phyloP scores from a whole-genome alignment of 1,140 invertebrate genomes.

The Drosophila mayri region DNA sequence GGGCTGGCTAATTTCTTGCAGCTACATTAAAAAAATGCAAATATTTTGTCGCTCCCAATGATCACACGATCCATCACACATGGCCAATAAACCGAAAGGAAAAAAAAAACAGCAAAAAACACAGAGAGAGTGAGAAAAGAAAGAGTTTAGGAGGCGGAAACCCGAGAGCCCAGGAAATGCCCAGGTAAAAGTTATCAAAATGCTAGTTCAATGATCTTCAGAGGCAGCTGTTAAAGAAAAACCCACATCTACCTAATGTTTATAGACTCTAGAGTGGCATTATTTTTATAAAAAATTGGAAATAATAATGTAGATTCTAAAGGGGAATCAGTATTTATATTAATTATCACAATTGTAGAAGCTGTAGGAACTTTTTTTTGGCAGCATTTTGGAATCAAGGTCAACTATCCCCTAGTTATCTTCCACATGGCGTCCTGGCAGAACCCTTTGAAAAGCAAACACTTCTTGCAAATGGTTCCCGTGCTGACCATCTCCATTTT shows the following conservation, averaged over 20 bases:
- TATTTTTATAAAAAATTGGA: no score
- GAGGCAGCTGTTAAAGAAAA: conserved; percentile 10
- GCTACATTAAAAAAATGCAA: conserved; percentile 29
- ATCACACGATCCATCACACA: conserved; percentile 29
- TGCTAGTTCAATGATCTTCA: conserved; percentile 46
- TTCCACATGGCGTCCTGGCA: conserved; percentile 26
- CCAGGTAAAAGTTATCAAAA: conserved; percentile 39
- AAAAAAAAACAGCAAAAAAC: neutral
- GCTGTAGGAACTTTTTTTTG: neutral
- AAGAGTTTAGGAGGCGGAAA: conserved; percentile 49
- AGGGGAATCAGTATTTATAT: neutral
- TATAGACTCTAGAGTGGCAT: neutral
- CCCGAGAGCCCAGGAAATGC: conserved; percentile 41
- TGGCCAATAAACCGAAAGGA: conserved; percentile 15
- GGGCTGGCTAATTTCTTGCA: conserved; percentile 26
- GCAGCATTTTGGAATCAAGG: no score
- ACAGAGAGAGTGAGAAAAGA: conserved; percentile 1
- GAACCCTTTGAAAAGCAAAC: conserved; percentile 31
- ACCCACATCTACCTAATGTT: neutral
- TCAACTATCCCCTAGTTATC: neutral
- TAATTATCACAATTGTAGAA: neutral
- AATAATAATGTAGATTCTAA: neutral
- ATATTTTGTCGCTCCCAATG: conserved; percentile 30
- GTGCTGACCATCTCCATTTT: conserved; percentile 31
- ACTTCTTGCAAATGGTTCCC: conserved; percentile 49